Base-by-base conservation (phyloP, 2,113 vertebrate genomes). In the Semnornis frantzii region DNA sequence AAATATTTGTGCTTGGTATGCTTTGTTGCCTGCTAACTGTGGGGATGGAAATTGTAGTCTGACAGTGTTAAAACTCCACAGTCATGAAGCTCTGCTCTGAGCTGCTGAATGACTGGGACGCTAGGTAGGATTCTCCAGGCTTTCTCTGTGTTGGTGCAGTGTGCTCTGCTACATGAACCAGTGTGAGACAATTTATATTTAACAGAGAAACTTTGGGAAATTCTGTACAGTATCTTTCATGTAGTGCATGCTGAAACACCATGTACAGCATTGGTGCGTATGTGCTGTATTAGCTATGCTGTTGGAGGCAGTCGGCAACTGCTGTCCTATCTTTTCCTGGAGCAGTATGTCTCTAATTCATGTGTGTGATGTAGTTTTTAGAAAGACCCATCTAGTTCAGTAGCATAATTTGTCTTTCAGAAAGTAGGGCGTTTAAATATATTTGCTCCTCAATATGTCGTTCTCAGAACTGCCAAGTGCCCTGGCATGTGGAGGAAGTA, bases 361-460 rank as follows among this genome's bases (percentile, higher is more conserved):
- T 63, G 5, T 3, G 12, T 59, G 27, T 50, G 46, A 70, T 37
- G 28, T 33, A 66, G 66, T 63, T 80, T 85, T 85, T 64, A 77
- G 75, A 87, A 87, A 50, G 39, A 12, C 50, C 6, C 69, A 15
- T 74, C 19, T 74, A 57, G 42, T 60, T 85, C 34, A 57, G 60
- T 31, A 55, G 46, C 19, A 13, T 63, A 33, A 68, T 55, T 80
- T 52, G 15, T 70, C 42, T 77, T 70, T 74, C 17, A 21, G 72
- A 46, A 64, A 77, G 46, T 19, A 6, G 4, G 30, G 34, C 31
- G 31, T 82, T 94, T 2, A 31, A 13, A 68, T 25, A 10, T 2
- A 30, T 8, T 24, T 0, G 1, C 8, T 87, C 6, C 70, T 72
- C 0, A 0, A 8, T 33, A 37, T 8, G 3, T 25, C 1, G 1